Evolutionary conservation across 2,797 vertebrate genomes (phyloP).

Genomic region (Alca torda): DNA sequence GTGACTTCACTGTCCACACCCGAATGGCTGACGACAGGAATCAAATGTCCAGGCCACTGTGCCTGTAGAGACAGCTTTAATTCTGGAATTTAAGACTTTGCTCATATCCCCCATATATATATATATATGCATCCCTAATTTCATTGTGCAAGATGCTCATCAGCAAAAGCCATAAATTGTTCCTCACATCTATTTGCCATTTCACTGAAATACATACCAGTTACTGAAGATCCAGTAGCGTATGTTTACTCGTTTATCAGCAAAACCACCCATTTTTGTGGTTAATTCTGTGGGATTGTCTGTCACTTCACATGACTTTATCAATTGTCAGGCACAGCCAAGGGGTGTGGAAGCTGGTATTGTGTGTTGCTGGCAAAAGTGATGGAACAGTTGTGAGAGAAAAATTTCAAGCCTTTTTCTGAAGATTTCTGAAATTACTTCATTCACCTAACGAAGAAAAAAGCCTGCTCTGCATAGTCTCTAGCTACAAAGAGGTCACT

Average conservation of each 20-base stretch:
- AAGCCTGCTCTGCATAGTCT: neutral
- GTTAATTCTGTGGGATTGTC: neutral
- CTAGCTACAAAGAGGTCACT: neutral
- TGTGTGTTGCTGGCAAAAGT: neutral
- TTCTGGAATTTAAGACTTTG: neutral
- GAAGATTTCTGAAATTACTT: neutral
- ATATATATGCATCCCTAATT: neutral
- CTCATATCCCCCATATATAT: neutral
- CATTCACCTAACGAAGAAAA: neutral
- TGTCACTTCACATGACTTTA: neutral
- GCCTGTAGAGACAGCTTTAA: neutral
- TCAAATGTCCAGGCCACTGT: neutral
- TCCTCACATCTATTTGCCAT: neutral
- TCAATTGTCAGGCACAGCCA: neutral
- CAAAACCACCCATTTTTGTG: neutral
- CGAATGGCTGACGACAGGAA: neutral
- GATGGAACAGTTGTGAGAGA: neutral
- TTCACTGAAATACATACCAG: neutral
- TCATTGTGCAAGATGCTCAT: neutral
- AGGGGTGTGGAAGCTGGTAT: neutral
- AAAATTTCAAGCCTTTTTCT: neutral
- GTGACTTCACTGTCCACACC: too few relatives aligned
- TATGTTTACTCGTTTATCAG: neutral
- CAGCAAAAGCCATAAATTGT: neutral
- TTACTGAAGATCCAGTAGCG: neutral